These are phyloP conservation scores for Hoplodrina ambigua DNA, from an alignment of 2,888 invertebrate genomes.

Conservation along the genomic window DNA sequence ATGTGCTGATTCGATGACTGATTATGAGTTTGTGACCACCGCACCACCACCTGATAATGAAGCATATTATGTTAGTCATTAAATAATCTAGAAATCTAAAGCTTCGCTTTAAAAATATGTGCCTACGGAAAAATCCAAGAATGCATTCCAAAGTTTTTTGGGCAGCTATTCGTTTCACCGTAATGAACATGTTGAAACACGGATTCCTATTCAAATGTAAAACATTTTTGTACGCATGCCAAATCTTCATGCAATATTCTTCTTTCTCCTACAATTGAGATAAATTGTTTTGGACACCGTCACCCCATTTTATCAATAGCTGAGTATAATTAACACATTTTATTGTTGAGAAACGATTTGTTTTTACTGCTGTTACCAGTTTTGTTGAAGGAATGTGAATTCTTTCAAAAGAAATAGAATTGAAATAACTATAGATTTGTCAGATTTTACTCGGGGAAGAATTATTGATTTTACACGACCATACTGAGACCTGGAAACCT, in stretches of 20 bases:
- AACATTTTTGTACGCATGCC: slow-evolving; percentile 57
- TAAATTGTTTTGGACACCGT: slow-evolving; percentile 35
- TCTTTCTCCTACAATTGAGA: slow-evolving; percentile 42
- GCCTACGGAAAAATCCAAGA: not conserved
- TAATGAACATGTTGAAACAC: slow-evolving; percentile 26
- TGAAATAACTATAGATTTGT: not conserved
- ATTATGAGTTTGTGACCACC: slow-evolving; percentile 1
- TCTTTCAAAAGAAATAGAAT: not conserved
- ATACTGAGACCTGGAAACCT: not conserved
- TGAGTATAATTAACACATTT: slow-evolving; percentile 20
- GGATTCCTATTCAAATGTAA: slow-evolving; percentile 46
- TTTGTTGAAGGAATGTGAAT: slow-evolving; percentile 11
- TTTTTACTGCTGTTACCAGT: slow-evolving; percentile 16
- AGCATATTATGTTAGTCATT: not conserved
- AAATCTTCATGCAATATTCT: slow-evolving; percentile 42
- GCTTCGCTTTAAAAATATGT: slow-evolving; percentile 1
- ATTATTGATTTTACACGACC: not conserved
- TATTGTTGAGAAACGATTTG: slow-evolving; percentile 16
- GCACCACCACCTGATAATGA: slow-evolving; percentile 2
- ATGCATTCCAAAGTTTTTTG: slow-evolving; percentile 16
- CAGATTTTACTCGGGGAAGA: not conserved
- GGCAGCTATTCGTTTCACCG: slow-evolving; percentile 13
- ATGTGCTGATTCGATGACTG: not conserved
- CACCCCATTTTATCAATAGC: slow-evolving; percentile 37
- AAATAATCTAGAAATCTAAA: not conserved